phyloP scores from a whole-genome alignment of 2,113 vertebrate genomes.

The Actenoides hombroni region DNA sequence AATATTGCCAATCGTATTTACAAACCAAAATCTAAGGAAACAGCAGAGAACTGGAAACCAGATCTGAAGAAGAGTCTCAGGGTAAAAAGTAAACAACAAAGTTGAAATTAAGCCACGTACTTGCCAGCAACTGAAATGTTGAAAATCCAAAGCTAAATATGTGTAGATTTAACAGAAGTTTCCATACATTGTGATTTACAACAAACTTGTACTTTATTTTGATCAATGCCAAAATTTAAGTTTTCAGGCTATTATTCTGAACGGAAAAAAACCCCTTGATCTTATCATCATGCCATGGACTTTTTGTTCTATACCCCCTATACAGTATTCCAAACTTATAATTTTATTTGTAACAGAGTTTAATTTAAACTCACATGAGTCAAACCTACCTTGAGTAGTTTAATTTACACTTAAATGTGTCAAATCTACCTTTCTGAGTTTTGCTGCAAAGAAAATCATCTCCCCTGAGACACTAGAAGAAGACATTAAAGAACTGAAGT shows the following conservation, averaged over 20 bases:
- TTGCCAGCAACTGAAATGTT: not conserved
- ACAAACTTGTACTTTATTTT: not conserved
- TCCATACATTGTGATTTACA: not conserved
- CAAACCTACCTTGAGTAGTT: not conserved
- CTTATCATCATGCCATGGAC: not conserved
- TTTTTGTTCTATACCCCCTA: not conserved
- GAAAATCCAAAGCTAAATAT: not conserved
- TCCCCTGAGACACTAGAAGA: not conserved
- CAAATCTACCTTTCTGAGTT: not conserved
- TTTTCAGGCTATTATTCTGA: not conserved
- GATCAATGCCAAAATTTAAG: not conserved
- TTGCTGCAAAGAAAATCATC: not conserved
- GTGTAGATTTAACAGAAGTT: not conserved
- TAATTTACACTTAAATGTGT: not conserved
- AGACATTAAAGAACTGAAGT: not conserved
- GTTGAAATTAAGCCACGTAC: accelerated
- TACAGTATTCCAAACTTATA: not conserved
- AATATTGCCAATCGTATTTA: not conserved
- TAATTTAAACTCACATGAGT: not conserved
- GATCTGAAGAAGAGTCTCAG: not conserved
- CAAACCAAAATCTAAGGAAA: not conserved
- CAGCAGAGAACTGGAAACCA: not conserved
- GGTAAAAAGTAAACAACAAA: not conserved
- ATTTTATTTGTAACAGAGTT: not conserved
- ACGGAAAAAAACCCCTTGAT: not conserved